These are phyloP conservation scores for Itoplectis maculator DNA, from an alignment of 2,888 invertebrate species.

Conservation along the genomic window DNA sequence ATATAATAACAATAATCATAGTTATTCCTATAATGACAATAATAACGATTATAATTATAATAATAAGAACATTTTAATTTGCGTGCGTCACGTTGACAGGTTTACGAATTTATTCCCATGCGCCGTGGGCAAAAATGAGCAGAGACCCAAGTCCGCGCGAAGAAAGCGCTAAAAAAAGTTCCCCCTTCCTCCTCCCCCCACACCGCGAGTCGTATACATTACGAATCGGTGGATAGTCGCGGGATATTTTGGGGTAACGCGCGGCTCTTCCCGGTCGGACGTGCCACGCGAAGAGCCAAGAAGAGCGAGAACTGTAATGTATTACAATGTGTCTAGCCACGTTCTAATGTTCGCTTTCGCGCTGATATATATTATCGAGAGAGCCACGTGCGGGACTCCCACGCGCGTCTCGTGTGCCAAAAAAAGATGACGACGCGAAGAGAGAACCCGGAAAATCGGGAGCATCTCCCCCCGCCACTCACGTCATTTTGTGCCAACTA, in stretches of 20 bases:
- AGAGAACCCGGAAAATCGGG: slow-evolving; percentile 45
- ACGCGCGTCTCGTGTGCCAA: slow-evolving; percentile 65
- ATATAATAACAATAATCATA: too few species aligned
- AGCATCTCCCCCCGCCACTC: neutral
- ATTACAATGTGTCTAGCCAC: slow-evolving; percentile 63
- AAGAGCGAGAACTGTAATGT: slow-evolving; percentile 39
- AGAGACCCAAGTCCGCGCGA: neutral
- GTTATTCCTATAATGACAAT: neutral
- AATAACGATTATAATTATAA: too few species aligned
- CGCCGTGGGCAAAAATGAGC: too few species aligned
- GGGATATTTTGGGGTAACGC: slow-evolving; percentile 6
- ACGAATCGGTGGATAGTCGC: slow-evolving; percentile 8
- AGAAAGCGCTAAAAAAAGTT: neutral
- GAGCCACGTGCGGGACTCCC: slow-evolving; percentile 67
- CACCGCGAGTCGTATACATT: neutral
- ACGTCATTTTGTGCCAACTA: slow-evolving; percentile 16
- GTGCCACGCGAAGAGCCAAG: neutral
- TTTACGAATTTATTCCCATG: slow-evolving; percentile 1
- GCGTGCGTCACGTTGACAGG: neutral
- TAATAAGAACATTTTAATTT: neutral
- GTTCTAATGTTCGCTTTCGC: slow-evolving; percentile 38
- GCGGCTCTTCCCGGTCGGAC: neutral
- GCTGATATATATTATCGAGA: slow-evolving; percentile 35
- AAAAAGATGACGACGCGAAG: slow-evolving; percentile 60
- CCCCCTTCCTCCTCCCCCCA: neutral